A percentile compares a stretch with the other conserved stretches of the same genome.
These are phyloP conservation scores for Salvator merianae DNA, from an alignment of 2,113 vertebrate species.

Conservation along the genomic window DNA sequence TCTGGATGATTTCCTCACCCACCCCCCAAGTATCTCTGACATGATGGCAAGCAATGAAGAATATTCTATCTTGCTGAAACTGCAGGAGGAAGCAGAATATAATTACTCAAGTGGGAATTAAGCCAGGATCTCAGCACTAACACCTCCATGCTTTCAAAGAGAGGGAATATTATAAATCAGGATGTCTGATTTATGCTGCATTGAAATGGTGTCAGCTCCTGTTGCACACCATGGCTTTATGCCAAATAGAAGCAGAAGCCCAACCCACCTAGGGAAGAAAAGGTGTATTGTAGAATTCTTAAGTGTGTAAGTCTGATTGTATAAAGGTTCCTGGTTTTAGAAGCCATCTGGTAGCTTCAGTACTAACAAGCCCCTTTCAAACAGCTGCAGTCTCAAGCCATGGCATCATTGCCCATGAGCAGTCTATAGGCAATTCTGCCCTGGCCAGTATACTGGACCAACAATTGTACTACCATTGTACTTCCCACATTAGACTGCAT, in stretches of 20 bases:
- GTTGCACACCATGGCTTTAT: background rate
- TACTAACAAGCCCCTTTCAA: background rate
- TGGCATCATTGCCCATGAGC: background rate
- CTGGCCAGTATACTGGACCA: too few species aligned
- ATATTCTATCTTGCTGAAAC: constrained; percentile 25
- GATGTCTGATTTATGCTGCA: constrained; percentile 20
- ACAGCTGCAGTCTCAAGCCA: background rate
- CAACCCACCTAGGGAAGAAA: background rate
- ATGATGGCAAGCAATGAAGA: constrained; percentile 28
- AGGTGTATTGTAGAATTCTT: background rate
- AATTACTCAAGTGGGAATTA: constrained; percentile 37
- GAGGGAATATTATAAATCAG: background rate
- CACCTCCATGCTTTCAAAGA: constrained; percentile 10
- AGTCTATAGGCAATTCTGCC: too few species aligned
- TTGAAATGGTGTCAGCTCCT: constrained; percentile 25
- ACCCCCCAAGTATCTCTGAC: background rate
- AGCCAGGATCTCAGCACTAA: constrained; percentile 22
- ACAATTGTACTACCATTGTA: too few species aligned
- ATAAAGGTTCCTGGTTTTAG: background rate
- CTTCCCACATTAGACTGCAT: too few species aligned
- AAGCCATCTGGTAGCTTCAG: too few species aligned
- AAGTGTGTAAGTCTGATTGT: too few species aligned
- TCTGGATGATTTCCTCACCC: background rate
- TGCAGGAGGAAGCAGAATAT: constrained; percentile 28
- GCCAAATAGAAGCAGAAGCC: background rate